Percentiles rank a stretch among this genome's conserved stretches.
Conservation (phyloP, 2,797 vertebrate species). For the Artibeus lituratus region DNA sequence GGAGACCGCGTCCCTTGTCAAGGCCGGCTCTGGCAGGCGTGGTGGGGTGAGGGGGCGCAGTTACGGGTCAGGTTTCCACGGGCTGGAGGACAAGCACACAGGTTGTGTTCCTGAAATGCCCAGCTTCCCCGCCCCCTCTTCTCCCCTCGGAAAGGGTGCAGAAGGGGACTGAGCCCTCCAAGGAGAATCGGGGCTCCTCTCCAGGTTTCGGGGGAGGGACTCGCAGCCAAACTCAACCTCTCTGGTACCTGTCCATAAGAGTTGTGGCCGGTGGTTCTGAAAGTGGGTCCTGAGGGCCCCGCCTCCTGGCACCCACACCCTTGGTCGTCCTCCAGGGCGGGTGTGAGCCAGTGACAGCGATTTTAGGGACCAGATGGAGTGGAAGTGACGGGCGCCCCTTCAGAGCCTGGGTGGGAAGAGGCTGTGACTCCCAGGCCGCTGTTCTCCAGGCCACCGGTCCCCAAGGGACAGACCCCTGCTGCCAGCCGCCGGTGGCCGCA, state of each 20-base stretch:
- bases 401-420: background rate
- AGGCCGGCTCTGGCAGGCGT: background rate
- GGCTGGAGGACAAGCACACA: background rate
- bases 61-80: too few species aligned
- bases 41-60: background rate
- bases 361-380: background rate
- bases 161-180: background rate
- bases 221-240: background rate
- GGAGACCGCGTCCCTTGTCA: background rate
- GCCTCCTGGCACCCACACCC: rapidly evolving
- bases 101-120: background rate
- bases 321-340: rapidly evolving
- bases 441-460: rapidly evolving
- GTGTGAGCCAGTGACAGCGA: background rate
- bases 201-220: background rate
- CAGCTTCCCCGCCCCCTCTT: background rate
- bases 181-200: background rate
- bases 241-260: background rate
- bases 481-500: rapidly evolving
- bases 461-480: background rate
- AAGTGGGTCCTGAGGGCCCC: background rate
- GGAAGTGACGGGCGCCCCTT: rapidly evolving
- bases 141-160: background rate
- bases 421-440: background rate
- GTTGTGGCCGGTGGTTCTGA: background rate